Percentiles rank a stretch among this genome's conserved stretches.
These are phyloP conservation scores for Hypena proboscidalis DNA, from an alignment of 2,888 invertebrate species.

Conservation along the genomic window DNA sequence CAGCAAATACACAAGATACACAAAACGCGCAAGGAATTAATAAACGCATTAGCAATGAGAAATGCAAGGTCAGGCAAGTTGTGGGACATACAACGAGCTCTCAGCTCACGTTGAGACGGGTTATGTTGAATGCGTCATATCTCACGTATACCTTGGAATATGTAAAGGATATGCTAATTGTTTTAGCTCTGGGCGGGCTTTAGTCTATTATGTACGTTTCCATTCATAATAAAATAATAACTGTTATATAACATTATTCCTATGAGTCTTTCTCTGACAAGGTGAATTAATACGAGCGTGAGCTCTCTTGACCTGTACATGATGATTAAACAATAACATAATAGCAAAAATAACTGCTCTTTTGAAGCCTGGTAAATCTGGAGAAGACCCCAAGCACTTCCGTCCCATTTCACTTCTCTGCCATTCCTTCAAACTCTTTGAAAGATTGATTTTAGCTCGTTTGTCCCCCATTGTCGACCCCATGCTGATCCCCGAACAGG, in stretches of 20 bases:
- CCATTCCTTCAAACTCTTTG: too few species aligned
- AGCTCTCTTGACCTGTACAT: background rate
- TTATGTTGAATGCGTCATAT: conserved; percentile 20
- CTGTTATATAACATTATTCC: conserved; percentile 3
- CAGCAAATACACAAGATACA: conserved; percentile 21
- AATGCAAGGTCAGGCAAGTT: conserved; percentile 28
- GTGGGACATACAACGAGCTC: conserved; percentile 14
- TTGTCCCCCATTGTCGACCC: too few species aligned
- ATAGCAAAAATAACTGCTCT: too few species aligned
- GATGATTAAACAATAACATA: too few species aligned
- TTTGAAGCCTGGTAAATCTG: too few species aligned
- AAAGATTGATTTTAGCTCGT: too few species aligned
- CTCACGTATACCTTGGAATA: conserved; percentile 40
- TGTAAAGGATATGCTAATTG: conserved; percentile 33
- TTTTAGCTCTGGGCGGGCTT: conserved; percentile 14
- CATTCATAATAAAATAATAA: too few species aligned
- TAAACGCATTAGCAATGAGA: conserved; percentile 16
- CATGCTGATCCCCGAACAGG: too few species aligned
- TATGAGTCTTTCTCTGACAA: background rate
- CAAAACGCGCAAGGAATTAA: conserved; percentile 32
- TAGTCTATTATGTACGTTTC: conserved; percentile 14
- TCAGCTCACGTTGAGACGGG: conserved; percentile 16
- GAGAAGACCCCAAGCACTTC: too few species aligned
- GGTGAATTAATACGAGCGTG: background rate
- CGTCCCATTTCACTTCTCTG: too few species aligned